Evolutionary conservation across 2,888 invertebrate genomes (phyloP).

Genomic region (Eupeodes luniger): DNA sequence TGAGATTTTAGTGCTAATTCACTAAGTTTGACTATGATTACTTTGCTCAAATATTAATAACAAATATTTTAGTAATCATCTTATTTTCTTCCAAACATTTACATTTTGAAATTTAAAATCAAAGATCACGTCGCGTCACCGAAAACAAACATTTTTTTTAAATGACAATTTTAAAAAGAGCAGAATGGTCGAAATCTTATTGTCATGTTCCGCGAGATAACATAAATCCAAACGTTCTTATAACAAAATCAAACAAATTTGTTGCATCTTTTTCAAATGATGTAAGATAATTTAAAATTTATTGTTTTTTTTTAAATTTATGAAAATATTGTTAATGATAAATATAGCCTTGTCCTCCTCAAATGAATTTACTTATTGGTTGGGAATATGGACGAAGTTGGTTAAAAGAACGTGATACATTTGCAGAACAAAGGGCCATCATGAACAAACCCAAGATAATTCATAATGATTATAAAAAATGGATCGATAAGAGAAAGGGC

Average conservation of each 20-base stretch:
- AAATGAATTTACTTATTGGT: slow-evolving; percentile 47
- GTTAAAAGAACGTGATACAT: slow-evolving; percentile 58
- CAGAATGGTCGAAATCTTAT: slow-evolving; percentile 62
- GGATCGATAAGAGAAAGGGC: slow-evolving; percentile 54
- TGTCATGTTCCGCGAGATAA: slow-evolving; percentile 41
- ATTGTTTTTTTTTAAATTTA: not conserved
- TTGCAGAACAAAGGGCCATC: slow-evolving; percentile 17
- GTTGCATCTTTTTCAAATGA: slow-evolving; percentile 21
- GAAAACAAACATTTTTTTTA: not conserved
- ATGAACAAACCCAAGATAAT: slow-evolving; percentile 52
- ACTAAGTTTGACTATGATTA: no score
- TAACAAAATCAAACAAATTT: slow-evolving; percentile 26
- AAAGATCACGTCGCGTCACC: no score
- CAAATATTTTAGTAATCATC: no score
- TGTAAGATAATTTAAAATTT: slow-evolving; percentile 12
- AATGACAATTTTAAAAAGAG: slow-evolving; percentile 39
- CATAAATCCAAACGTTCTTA: slow-evolving; percentile 16
- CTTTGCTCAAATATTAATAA: no score
- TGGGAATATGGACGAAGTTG: slow-evolving; percentile 67
- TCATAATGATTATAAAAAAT: slow-evolving; percentile 48
- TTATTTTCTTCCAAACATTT: no score
- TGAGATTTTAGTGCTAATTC: no score
- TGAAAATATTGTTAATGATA: not conserved
- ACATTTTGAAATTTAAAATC: no score
- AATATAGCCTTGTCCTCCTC: slow-evolving; percentile 27